phyloP scores from a whole-genome alignment of 2,888 invertebrate species.

The Sycophila texana region DNA sequence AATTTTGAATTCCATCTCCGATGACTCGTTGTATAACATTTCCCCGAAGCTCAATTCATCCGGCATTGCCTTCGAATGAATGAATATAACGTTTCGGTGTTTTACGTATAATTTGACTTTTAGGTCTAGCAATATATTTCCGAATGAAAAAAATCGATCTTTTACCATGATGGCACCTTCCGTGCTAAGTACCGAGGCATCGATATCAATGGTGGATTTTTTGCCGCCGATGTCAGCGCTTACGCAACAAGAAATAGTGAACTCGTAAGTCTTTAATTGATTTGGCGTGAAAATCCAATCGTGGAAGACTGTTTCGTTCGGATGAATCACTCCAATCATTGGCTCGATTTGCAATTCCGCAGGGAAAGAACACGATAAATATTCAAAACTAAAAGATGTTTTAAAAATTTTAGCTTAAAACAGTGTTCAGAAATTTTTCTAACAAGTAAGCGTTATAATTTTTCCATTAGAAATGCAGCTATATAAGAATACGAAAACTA shows the following conservation, averaged over 20 bases:
- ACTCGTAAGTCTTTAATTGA: conserved; percentile 58
- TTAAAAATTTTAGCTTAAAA: conserved; percentile 14
- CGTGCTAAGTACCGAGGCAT: conserved; percentile 56
- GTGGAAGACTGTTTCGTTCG: conserved; percentile 63
- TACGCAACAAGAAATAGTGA: conserved; percentile 56
- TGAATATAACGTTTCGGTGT: too few species aligned
- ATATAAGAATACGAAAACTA: too few species aligned
- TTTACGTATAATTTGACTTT: too few species aligned
- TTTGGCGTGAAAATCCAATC: conserved; percentile 62
- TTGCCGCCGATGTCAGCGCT: conserved; percentile 31
- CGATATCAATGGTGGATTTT: conserved; percentile 40
- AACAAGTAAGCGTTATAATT: too few species aligned
- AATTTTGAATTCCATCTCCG: conserved; percentile 68
- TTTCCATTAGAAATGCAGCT: too few species aligned
- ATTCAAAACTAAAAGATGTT: conserved; percentile 56
- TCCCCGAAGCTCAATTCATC: conserved; percentile 69
- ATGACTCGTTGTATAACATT: conserved; percentile 64
- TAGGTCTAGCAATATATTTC: too few species aligned
- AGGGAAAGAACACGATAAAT: conserved; percentile 56
- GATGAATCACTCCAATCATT: conserved; percentile 57
- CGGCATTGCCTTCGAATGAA: conserved; percentile 71
- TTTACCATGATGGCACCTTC: conserved; percentile 50
- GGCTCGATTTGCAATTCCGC: conserved; percentile 55
- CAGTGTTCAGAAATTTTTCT: too few species aligned
- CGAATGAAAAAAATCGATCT: not conserved